Evolutionary conservation across 2,888 invertebrate genomes (phyloP).

Genomic region (Philonicus albiceps): DNA sequence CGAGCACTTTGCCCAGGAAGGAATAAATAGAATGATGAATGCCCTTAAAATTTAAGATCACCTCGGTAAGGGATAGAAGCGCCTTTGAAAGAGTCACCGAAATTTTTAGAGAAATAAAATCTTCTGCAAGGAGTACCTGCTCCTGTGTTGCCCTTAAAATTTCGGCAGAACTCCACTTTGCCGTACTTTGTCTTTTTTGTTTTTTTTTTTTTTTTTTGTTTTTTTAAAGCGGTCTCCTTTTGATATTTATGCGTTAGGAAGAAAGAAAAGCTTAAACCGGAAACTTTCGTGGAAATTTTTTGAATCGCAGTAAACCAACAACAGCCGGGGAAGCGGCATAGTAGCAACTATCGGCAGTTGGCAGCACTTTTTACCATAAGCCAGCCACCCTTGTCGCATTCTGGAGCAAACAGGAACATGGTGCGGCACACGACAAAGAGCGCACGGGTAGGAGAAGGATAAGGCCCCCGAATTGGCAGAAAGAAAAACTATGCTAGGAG

Average conservation of each 20-base stretch:
- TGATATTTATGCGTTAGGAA: not conserved
- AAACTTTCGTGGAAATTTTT: not conserved
- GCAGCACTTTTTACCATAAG: not conserved
- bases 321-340: not conserved
- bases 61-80: not conserved
- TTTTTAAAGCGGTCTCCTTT: not conserved
- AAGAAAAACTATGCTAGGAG: not conserved
- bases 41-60: not conserved
- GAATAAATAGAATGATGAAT: not conserved
- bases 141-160: not conserved
- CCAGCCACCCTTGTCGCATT: not conserved
- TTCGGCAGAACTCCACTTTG: not conserved
- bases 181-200: not conserved
- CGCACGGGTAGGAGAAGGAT: not conserved
- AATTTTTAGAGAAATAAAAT: not conserved
- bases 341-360: not conserved
- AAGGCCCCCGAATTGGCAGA: not conserved
- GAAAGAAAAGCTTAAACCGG: not conserved
- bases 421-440: not conserved
- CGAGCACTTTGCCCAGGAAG: not conserved
- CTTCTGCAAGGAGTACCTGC: not conserved
- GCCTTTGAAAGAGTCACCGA: not conserved
- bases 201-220: not conserved
- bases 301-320: not conserved
- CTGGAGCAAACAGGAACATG: not conserved